phyloP scores from a whole-genome alignment of 2,888 invertebrate genomes.

The Hirtodrosophila histrioides region DNA sequence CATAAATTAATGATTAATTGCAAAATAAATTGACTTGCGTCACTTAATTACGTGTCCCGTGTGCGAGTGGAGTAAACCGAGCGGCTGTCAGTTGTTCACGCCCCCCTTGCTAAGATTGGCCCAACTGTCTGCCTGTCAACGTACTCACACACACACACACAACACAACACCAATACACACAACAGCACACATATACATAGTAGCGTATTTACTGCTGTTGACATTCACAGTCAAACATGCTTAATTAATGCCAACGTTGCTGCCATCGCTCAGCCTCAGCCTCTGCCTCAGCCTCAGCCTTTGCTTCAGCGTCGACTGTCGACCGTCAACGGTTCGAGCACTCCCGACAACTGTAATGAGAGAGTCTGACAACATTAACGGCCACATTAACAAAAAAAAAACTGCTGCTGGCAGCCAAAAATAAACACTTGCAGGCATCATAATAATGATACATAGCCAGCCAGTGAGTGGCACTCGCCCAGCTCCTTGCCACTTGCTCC shows the following conservation, averaged over 20 bases:
- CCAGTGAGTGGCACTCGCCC: conserved; percentile 54
- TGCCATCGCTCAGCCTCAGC: conserved; percentile 48
- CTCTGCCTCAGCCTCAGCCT: conserved; percentile 7
- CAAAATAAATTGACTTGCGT: conserved; percentile 82
- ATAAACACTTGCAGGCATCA: conserved; percentile 76
- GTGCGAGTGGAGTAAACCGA: conserved; percentile 50
- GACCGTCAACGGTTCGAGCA: conserved; percentile 17
- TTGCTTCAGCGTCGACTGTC: not conserved
- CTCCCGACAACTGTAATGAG: conserved; percentile 52
- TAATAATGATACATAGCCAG: conserved; percentile 74
- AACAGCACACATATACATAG: conserved; percentile 1
- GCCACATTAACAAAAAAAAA: conserved; percentile 64
- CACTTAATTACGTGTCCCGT: conserved; percentile 72
- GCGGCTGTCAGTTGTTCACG: conserved; percentile 44
- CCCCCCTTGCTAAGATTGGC: conserved; percentile 39
- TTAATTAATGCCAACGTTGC: conserved; percentile 77
- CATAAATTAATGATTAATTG: conserved; percentile 82
- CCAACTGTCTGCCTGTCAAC: conserved; percentile 57
- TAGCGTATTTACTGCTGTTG: conserved; percentile 67
- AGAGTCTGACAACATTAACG: conserved; percentile 75
- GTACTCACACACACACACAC: conserved; percentile 37
- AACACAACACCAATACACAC: conserved; percentile 13
- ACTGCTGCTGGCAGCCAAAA: conserved; percentile 67
- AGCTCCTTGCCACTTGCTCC: conserved; percentile 29
- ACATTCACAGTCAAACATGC: conserved; percentile 80